Base-by-base conservation (phyloP, 2,113 vertebrate genomes). In the Lepisosteus oculatus region DNA sequence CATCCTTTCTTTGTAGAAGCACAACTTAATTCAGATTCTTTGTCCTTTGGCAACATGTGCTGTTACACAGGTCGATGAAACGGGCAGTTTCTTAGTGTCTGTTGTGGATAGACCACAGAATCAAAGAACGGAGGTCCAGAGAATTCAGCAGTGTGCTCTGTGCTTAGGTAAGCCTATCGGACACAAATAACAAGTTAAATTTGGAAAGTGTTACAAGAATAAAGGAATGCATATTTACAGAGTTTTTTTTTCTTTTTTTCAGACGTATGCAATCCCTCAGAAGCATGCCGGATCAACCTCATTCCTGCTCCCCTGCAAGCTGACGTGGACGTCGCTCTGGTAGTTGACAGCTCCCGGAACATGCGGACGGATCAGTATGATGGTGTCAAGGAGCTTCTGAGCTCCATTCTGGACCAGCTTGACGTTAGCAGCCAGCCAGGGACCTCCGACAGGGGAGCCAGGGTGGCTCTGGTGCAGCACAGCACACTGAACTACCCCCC, bases 331-430 rank as follows among this genome's bases (percentile, higher is more conserved):
- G 76, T 97, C 67, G 88, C 82, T 0, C 77, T 95, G 55, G 44
- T 96, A 72, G 65, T 94, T 76, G 96, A 97, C 54, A 72, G 93
- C 68, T 96, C 96, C 72, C 72, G 7, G 4, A 81, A 85, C 61
- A 42, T 97, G 3, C 78, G 80, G 54, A 70, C 79, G 0, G 85
- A 93, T 1, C 73, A 91, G 45, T 95, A 91, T 79, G 68, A 75
- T 0, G 85, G 82, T 0, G 76, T 83, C 5, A 91, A 92, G 83
- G 71, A 88, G 73, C 90, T 97, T 41, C 82, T 96, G 75, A 88
- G 81, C 8, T 82, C 78, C 0, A 74, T 91, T 77, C 72, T 96
- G 2, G 85, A 95, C 11, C 83, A 92, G 72, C 81, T 98, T 71
- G 84, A 79, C 0, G 6, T 96, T 77, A 90, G 93, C 43, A 61